phyloP scores from a whole-genome alignment of 2,797 vertebrate genomes.

The Girardinus metallicus region DNA sequence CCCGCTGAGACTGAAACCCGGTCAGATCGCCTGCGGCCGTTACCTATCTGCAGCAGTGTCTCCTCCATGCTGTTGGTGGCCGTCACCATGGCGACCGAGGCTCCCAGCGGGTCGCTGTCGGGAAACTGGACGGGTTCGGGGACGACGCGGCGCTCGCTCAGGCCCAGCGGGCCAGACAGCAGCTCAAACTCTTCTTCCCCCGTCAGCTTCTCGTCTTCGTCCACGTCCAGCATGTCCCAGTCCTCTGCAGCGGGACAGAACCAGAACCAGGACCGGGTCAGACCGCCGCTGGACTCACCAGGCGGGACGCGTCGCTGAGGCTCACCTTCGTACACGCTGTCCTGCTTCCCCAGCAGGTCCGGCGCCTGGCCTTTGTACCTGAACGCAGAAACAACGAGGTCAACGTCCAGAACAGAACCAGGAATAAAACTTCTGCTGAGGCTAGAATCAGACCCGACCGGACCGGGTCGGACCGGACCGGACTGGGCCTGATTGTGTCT shows the following conservation, averaged over 20 bases:
- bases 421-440: too few species aligned
- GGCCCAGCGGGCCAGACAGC: conserved; percentile 90
- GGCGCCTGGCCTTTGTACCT: conserved; percentile 98
- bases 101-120: conserved; percentile 94
- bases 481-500: too few species aligned
- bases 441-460: too few species aligned
- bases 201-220: conserved; percentile 93
- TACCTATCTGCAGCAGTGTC: conserved; percentile 96
- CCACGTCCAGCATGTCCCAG: conserved; percentile 99
- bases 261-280: neutral
- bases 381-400: neutral
- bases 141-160: conserved; percentile 90
- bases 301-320: neutral
- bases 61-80: conserved; percentile 99
- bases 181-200: conserved; percentile 98
- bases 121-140: conserved; percentile 96
- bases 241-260: conserved; percentile 84
- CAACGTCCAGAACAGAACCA: neutral
- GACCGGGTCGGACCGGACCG: too few species aligned
- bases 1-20: neutral
- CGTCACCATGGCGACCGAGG: conserved; percentile 96
- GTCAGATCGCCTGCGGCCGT: neutral
- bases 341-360: conserved; percentile 97
- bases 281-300: neutral
- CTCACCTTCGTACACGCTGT: conserved; percentile 98